Percentiles rank a stretch among this genome's conserved stretches.
phyloP scores from a whole-genome alignment of 2,797 vertebrate genomes.

The Sebastes dallii region DNA sequence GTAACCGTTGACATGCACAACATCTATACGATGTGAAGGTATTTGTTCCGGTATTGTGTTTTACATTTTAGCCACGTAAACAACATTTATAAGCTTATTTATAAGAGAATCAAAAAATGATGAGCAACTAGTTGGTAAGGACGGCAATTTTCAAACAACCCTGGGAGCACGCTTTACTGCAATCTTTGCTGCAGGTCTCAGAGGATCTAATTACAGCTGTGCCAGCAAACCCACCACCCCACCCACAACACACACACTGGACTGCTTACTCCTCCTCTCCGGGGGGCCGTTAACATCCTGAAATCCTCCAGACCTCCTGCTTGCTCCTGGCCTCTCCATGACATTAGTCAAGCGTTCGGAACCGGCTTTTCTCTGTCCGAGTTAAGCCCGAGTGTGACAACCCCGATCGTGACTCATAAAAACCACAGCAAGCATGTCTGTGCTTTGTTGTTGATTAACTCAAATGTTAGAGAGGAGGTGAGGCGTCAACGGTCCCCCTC shows the following conservation, averaged over 20 bases:
- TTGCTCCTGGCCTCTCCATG: constrained; percentile 13
- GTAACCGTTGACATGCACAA: no score
- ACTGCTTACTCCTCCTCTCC: constrained; percentile 20
- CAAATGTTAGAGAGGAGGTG: neutral
- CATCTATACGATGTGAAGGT: neutral
- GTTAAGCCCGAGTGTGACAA: constrained; percentile 8
- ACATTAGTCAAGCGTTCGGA: constrained; percentile 32
- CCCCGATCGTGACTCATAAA: neutral
- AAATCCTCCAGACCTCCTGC: constrained; percentile 53
- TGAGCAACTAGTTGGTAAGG: neutral
- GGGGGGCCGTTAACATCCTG: constrained; percentile 43
- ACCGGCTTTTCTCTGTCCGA: neutral
- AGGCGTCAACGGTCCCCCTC: neutral
- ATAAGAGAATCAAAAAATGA: neutral
- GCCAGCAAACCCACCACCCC: constrained; percentile 16
- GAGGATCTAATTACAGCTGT: constrained; percentile 69
- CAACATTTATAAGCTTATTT: neutral
- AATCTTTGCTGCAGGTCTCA: constrained; percentile 50
- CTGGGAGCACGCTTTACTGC: constrained; percentile 17
- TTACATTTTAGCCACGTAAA: neutral
- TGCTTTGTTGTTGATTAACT: neutral
- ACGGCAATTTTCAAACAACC: constrained; percentile 6
- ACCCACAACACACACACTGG: neutral
- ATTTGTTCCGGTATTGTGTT: neutral
- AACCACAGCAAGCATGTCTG: neutral